Evolutionary conservation across 2,888 invertebrate species (phyloP), one percentile per base, ranked within the genome.

Genomic region (Scaptomyza cyrtandrae): DNA sequence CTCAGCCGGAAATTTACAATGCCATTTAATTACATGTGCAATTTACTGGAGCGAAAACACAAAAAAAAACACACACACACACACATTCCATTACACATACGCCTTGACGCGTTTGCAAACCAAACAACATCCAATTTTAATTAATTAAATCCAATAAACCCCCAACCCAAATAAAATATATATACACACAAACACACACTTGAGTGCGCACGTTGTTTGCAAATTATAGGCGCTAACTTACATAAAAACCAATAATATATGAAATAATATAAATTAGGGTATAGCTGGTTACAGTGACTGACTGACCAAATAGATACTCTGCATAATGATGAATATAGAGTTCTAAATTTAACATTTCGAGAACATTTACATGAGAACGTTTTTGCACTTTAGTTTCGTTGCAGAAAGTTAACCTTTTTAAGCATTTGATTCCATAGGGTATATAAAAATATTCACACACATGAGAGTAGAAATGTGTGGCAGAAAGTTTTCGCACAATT

Each of bases 401-500:
- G 3, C 4, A 3, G 16, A 24, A 6, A 16, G 7, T 1, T n/a
- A 24, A 14, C 4, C 1, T 11, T 49, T n/a, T 35, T 39, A 10
- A 39, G 2, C 16, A 39, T 19, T 35, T 39, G 1, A 6, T 3
- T 5, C 27, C 11, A 33, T 16, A 60, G 73, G 59, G 77, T 65
- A 60, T 57, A 13, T 1, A 29, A 56, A 46, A 58, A 16, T 37
- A 4, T 19, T n/a, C 9, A 16, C 16, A 41, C n/a, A 31, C 37
- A 29, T 37, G 10, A 19, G 50, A 19, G n/a, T 59, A 14, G 60
- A 84, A 71, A 57, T 71, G 50, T 57, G 54, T 14, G 39, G 61
- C 80, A 50, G 48, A 63, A 82, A 86, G 57, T 88, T 80, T 88
- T 75, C 54, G 75, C 84, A 88, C 88, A 88, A 88, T 83, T 88